Evolutionary conservation across 1,140 invertebrate genomes (phyloP), one percentile per base, ranked within the genome.

Genomic region (Steinernema khuongi): DNA sequence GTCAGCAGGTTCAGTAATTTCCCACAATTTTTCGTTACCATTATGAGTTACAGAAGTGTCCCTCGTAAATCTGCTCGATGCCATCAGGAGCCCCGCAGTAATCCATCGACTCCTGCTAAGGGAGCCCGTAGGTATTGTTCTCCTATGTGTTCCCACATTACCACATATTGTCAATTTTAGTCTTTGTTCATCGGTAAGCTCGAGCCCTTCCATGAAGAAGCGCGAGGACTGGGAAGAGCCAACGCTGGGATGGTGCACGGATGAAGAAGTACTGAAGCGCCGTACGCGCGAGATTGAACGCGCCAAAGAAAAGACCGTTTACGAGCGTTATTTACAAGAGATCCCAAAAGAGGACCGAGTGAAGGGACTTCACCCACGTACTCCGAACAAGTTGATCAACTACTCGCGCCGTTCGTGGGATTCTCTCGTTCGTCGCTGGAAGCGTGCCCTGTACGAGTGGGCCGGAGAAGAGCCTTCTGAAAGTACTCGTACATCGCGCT

Each of bases 371-470:
- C 83, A 86, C 77, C 87, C 87, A 4, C 74, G 79, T 28, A 88
- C 87, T n/a, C 87, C 87, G 4, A 84, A 87, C 71, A 88, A 88
- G 76, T 81, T 79, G 66, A 33, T 79, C 60, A 86, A 87, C 76
- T 81, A 78, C 72, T 84, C 84, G 67, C 80, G 87, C 7, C 76
- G 87, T 14, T 82, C 80, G 18, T 88, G 86, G 86, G 87, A 88
- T 77, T 73, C 70, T 26, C 79, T 82, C 68, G 72, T 87, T 0
- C 77, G 81, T 22, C 76, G 76, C 33, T 87, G 87, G 87, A 83
- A 85, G 67, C 31, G 76, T 28, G 31, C 31, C 1, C 70, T 81
- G 14, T 81, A 81, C 69, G 75, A 32, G 1, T 81, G 69, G 68
- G 73, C 76, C 32, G 80, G 79, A 18, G 74, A 79, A 33, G 73